Evolutionary conservation across 2,888 invertebrate species (phyloP).

Genomic region (Sipunculus nudus): DNA sequence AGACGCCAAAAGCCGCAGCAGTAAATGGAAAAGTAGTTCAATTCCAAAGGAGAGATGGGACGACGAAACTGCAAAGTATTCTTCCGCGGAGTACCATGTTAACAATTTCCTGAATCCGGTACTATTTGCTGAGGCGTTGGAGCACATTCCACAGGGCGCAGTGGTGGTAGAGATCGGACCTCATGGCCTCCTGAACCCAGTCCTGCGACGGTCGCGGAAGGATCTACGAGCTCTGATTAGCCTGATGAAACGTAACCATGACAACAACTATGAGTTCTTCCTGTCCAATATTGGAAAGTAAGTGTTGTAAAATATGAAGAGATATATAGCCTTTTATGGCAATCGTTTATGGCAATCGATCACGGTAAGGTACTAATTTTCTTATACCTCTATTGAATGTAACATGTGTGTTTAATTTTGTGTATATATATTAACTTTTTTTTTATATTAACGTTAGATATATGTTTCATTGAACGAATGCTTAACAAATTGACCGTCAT

Average conservation of each 20-base stretch:
- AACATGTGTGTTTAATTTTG: no score
- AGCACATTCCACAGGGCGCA: slow-evolving; percentile 83
- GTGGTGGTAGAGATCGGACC: slow-evolving; percentile 89
- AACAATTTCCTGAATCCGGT: slow-evolving; percentile 92
- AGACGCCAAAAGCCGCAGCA: no score
- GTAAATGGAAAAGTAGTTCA: slow-evolving; percentile 94
- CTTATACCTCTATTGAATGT: no score
- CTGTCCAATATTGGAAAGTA: slow-evolving; percentile 81
- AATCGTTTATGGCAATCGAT: no score
- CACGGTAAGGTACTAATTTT: no score
- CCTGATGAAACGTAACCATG: slow-evolving; percentile 80
- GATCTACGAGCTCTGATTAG: slow-evolving; percentile 79
- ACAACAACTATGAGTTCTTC: slow-evolving; percentile 78
- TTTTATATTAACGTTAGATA: no score
- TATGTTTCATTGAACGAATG: background rate
- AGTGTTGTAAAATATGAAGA: no score
- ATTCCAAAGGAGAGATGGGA: slow-evolving; percentile 82
- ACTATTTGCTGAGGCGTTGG: slow-evolving; percentile 84
- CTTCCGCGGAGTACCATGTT: slow-evolving; percentile 90
- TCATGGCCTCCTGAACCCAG: slow-evolving; percentile 88
- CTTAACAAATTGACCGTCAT: no score
- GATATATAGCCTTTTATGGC: no score
- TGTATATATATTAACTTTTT: background rate
- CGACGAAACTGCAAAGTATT: slow-evolving; percentile 77
- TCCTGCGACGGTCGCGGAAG: slow-evolving; percentile 82